Evolutionary conservation across 2,797 vertebrate species (phyloP), one percentile per base, ranked within the genome.

Genomic region (Notamacropus eugenii): DNA sequence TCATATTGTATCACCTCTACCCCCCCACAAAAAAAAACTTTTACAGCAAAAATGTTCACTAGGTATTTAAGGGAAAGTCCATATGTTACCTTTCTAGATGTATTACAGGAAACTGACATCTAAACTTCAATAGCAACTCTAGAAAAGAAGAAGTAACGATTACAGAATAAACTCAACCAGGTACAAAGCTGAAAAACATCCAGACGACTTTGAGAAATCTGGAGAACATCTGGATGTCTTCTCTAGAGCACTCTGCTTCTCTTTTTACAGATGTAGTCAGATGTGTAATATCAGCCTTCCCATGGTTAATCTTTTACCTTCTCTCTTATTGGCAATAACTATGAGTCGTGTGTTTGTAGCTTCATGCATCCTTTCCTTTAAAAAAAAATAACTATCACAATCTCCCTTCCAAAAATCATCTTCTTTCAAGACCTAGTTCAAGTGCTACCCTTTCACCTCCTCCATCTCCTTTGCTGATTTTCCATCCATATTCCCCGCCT

Each of bases 1-100:
- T 16, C 67, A 90, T 90, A 12, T 14, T 34, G 46, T 27, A 58
- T 91, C 67, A 24, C 19, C 34, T 74, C 62, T 19, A n/a, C 5
- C 6, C 34, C 29, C 34, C 50, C 28, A 10, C 31, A 95, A 62
- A 87, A 74, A 62, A 4, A 1, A 52, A 8, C 52, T 22, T 54
- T 92, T 59, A 74, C 40, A 50, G 1, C 67, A 90, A 90, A 87
- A 96, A 93, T 4, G 22, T 93, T 93, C 82, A n/a, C 31, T 5
- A 59, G 92, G n/a, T 82, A 0, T 55, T 91, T 91, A 34, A 90
- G 56, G 1, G 46, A 82, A 46, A 22, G 46, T 92, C 82, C 34
- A 34, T 34, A 29, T 59, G 50, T 57, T 54, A 90, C 40, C 50
- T 5, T 59, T 92, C 34, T 74, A 94, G 40, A 92, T 90, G 34